Evolutionary conservation across 2,888 invertebrate genomes (phyloP), one percentile per base, ranked within the genome.

Genomic region (Oligia fasciuncula): DNA sequence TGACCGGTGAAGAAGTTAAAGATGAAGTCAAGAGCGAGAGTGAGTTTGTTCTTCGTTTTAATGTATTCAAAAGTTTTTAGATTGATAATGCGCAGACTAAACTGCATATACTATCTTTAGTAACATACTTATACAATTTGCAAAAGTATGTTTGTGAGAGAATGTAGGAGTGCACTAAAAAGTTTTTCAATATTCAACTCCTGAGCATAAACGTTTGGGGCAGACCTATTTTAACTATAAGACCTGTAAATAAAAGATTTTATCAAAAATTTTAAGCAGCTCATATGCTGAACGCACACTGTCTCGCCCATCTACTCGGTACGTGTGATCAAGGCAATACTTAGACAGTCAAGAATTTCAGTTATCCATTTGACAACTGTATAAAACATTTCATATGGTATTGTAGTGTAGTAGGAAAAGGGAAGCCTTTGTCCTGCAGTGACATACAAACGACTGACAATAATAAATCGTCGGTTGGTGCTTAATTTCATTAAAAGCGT

Each of bases 1-100:
- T 95, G 43, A 93, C 95, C 14, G 90, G 91, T 77, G 96, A 97
- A 60, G 93, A 94, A 19, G 90, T 95, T 11, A 96, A 96, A 81
- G 91, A 92, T 9, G 96, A 96, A 77, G 86, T 96, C 46, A 96
- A 96, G 88, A 95, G 96, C 94, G 82, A 93, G 92, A 91, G 79
- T 86, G 43, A 84, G 91, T 87, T 4, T 54, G 8, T 35, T 54
- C 6, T 19, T 29, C 23, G 13, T 51, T 11, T 11, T 19, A 19
- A 14, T 29, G 14, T 40, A 2, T 40, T 35, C 4, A 19, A 19
- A 1, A 11, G 65, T 40, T 40, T 40, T 40, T 4, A 23, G 65
- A 65, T 19, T 23, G 65, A 23, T 14, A 4, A 49, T 46, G 49
- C 49, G 14, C 49, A 49, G 49, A 49, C 14, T 14, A 49, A 49